These are phyloP conservation scores for Microplitis mediator DNA, from an alignment of 1,140 invertebrate species.

Conservation along the genomic window DNA sequence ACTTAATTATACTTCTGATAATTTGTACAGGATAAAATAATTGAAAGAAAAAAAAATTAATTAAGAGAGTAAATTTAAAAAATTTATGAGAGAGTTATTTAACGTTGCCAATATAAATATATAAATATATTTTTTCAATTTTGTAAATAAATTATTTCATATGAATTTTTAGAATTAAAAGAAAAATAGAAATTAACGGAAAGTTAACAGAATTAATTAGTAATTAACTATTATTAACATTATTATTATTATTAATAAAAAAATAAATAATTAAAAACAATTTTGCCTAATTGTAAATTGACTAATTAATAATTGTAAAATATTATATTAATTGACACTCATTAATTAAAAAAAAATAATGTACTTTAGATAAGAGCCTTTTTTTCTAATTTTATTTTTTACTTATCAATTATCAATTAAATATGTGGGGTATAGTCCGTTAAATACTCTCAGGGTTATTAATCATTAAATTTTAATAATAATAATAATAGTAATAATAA, in stretches of 20 bases:
- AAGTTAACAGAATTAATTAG: too few species aligned
- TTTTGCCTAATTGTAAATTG: constrained; percentile 1
- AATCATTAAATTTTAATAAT: constrained; percentile 45
- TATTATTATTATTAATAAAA: constrained; percentile 17
- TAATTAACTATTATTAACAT: too few species aligned
- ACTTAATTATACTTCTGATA: too few species aligned
- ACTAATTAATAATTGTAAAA: background rate
- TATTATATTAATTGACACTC: constrained; percentile 6
- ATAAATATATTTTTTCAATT: constrained; percentile 27
- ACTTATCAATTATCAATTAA: background rate
- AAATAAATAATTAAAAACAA: constrained; percentile 34
- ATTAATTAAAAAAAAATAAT: constrained; percentile 39
- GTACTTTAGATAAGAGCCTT: constrained; percentile 4
- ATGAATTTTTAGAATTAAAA: background rate
- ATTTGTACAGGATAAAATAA: too few species aligned
- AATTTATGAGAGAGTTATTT: background rate
- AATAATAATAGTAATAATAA: background rate
- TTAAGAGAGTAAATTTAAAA: too few species aligned
- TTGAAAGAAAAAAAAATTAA: too few species aligned
- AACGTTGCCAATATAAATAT: constrained; percentile 30
- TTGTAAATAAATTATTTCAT: constrained; percentile 10
- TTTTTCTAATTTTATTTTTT: background rate
- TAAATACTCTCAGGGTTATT: constrained; percentile 52
- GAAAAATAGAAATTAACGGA: background rate
- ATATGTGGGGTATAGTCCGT: constrained; percentile 20